A percentile compares a stretch with the other conserved stretches of the same genome.
Conservation (phyloP, 1,140 invertebrate species). For the Sycobia sp. region DNA sequence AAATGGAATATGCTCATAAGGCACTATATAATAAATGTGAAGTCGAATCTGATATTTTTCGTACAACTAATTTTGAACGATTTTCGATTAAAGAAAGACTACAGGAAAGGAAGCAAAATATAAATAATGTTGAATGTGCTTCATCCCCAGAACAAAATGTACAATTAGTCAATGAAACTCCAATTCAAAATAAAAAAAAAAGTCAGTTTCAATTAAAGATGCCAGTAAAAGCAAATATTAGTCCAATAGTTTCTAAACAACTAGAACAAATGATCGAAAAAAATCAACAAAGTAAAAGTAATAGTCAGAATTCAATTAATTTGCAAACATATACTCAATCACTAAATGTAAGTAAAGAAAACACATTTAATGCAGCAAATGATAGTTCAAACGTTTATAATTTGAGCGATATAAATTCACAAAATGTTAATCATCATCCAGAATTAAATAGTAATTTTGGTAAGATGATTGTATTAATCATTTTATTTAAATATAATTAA, state of each 20-base stretch:
- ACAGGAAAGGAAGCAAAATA: no score
- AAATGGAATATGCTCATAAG: constrained; percentile 4
- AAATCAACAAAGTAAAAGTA: constrained; percentile 5
- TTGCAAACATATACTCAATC: no score
- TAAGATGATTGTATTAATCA: no score
- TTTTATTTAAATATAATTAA: no score
- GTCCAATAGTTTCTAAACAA: constrained; percentile 39
- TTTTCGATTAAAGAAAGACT: no score
- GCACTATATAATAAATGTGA: constrained; percentile 1
- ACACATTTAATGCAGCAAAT: no score
- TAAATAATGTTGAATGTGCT: no score
- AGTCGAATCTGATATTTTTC: not conserved
- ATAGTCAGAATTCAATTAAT: not conserved
- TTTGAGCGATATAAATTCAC: no score
- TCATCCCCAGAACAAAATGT: not conserved
- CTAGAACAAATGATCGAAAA: constrained; percentile 48
- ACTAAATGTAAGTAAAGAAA: no score
- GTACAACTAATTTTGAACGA: not conserved
- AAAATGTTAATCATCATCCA: no score
- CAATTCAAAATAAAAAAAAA: constrained; percentile 28
- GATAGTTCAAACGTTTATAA: no score
- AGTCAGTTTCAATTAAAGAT: constrained; percentile 48
- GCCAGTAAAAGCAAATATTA: constrained; percentile 46
- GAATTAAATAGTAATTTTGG: no score
- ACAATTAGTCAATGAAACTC: not conserved